Evolutionary conservation across 2,888 invertebrate genomes (phyloP).

Genomic region (Callyntrura sp.): DNA sequence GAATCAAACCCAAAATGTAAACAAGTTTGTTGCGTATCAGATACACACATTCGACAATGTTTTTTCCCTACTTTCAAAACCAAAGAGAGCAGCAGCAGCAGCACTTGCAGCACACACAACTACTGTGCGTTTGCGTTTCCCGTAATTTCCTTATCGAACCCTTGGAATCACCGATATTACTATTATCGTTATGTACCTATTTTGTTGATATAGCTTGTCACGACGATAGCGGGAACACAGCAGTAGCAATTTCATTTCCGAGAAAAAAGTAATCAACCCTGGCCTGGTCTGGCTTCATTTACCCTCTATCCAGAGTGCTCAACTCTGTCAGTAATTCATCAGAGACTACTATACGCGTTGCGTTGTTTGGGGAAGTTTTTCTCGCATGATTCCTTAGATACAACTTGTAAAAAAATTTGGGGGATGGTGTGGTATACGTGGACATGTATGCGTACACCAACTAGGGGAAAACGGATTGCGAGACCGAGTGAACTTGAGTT

Average conservation of each 20-base stretch:
- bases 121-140: conserved; percentile 12
- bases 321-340: conserved; percentile 76
- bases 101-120: conserved; percentile 4
- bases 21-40: conserved; percentile 65
- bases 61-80: conserved; percentile 11
- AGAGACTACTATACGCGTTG: conserved; percentile 40
- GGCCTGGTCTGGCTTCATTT: conserved; percentile 60
- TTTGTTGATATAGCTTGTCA: conserved; percentile 53
- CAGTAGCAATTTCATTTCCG: conserved; percentile 68
- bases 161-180: conserved; percentile 54
- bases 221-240: conserved; percentile 5
- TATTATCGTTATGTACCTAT: conserved; percentile 26
- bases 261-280: conserved; percentile 71
- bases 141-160: conserved; percentile 65
- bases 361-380: neutral
- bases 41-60: neutral
- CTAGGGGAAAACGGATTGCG: neutral
- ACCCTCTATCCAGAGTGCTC: conserved; percentile 56
- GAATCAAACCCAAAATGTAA: conserved; percentile 65
- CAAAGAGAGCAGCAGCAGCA: neutral
- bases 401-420: neutral
- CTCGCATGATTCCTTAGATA: neutral
- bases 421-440: neutral
- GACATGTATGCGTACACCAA: neutral
- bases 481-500: neutral